phyloP scores from a whole-genome alignment of 2,797 vertebrate species.

The Sciurus carolinensis region DNA sequence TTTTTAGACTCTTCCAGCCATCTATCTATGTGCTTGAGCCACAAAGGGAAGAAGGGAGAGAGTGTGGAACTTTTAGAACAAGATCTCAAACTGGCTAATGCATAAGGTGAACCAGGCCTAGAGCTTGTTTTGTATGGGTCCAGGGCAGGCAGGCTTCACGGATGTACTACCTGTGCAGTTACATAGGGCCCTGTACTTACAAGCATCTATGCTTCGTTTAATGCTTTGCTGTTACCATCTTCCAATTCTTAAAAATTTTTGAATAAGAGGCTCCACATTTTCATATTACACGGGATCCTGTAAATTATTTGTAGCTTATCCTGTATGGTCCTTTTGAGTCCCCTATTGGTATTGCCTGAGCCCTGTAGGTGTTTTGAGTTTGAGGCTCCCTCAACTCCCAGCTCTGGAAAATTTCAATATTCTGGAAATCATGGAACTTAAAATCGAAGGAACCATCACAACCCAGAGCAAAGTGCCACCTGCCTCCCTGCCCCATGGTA shows the following conservation, averaged over 20 bases:
- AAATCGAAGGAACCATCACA: constrained; percentile 8
- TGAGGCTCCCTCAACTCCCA: background rate
- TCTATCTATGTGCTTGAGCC: constrained; percentile 36
- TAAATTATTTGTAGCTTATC: background rate
- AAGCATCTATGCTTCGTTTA: background rate
- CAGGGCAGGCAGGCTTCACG: background rate
- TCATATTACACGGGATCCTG: constrained; percentile 9
- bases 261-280: background rate
- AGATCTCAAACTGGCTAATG: background rate
- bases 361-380: background rate
- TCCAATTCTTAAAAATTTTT: constrained; percentile 51
- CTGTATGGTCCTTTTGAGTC: background rate
- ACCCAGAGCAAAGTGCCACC: background rate
- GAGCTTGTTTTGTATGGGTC: background rate
- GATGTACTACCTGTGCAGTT: background rate
- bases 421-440: constrained; percentile 25
- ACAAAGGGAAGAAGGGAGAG: background rate
- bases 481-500: background rate
- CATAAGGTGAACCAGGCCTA: background rate
- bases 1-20: background rate
- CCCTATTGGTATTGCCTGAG: background rate
- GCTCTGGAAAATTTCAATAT: constrained; percentile 39
- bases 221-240: background rate
- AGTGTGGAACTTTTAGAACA: background rate
- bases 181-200: background rate